Evolutionary conservation across 1,140 invertebrate species (phyloP).

Genomic region (Bombus fervidus): DNA sequence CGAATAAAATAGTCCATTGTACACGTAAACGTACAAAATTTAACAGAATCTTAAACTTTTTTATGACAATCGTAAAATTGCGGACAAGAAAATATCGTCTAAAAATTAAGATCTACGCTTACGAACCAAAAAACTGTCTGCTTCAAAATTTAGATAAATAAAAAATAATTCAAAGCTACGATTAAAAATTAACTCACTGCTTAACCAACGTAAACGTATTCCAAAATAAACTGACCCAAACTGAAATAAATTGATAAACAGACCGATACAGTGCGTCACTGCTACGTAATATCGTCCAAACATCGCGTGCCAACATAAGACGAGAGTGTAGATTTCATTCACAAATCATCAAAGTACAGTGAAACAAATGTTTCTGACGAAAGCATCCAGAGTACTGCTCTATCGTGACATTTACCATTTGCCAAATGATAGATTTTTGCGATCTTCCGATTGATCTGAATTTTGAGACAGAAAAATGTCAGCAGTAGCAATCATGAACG

Average conservation of each 20-base stretch:
- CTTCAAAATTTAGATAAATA: fast-evolving
- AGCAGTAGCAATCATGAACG: constrained; percentile 71
- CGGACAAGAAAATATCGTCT: too few relatives aligned
- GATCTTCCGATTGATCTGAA: background rate
- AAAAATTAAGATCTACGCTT: background rate
- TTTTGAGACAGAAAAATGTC: constrained; percentile 33
- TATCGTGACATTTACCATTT: background rate
- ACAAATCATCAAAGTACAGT: background rate
- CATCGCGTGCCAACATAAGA: background rate
- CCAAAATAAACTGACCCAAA: background rate
- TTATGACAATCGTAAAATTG: too few relatives aligned
- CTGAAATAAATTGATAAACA: background rate
- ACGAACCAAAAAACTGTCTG: fast-evolving
- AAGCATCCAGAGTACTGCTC: background rate
- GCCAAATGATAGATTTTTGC: background rate
- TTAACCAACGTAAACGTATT: background rate
- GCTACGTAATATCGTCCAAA: background rate
- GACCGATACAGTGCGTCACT: background rate
- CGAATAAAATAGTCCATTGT: too few relatives aligned
- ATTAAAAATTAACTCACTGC: background rate
- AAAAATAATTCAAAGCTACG: background rate
- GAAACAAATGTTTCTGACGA: background rate
- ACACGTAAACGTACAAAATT: too few relatives aligned
- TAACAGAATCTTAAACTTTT: too few relatives aligned
- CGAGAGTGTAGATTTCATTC: background rate